These are phyloP conservation scores for Protosalanx chinensis DNA, from an alignment of 2,797 vertebrate genomes.

Conservation along the genomic window DNA sequence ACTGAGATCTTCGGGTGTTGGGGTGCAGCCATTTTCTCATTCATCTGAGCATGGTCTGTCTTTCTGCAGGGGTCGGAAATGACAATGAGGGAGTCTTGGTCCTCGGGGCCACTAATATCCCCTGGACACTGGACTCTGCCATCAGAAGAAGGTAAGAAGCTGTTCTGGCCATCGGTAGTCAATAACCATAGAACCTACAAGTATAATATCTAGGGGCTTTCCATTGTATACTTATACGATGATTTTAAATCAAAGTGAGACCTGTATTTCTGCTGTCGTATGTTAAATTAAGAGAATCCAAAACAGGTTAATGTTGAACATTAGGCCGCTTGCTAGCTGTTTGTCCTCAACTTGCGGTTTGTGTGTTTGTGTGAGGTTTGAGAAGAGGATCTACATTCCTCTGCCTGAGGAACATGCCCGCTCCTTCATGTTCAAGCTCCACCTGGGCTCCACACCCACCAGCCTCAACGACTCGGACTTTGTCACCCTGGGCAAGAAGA, in stretches of 20 bases:
- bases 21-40: too few relatives aligned
- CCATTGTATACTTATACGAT: too few relatives aligned
- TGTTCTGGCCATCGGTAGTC: neutral
- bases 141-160: constrained; percentile 89
- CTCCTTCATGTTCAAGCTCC: constrained; percentile 90
- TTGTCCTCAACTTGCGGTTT: neutral
- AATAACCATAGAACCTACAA: neutral
- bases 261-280: too few relatives aligned
- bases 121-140: constrained; percentile 97
- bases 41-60: neutral
- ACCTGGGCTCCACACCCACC: constrained; percentile 87
- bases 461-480: constrained; percentile 82
- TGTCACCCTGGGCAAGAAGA: constrained; percentile 84
- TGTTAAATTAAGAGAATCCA: too few relatives aligned
- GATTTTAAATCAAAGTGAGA: too few relatives aligned
- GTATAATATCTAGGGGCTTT: too few relatives aligned
- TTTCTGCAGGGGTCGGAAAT: constrained; percentile 84
- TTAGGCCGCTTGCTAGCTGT: too few relatives aligned
- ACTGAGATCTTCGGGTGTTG: neutral
- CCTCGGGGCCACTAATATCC: constrained; percentile 98
- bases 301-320: too few relatives aligned
- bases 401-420: constrained; percentile 94
- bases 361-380: constrained; percentile 79
- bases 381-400: constrained; percentile 98
- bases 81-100: constrained; percentile 97